Base-by-base conservation (phyloP, 2,888 invertebrate genomes). In the Tryphoninae sp. region DNA sequence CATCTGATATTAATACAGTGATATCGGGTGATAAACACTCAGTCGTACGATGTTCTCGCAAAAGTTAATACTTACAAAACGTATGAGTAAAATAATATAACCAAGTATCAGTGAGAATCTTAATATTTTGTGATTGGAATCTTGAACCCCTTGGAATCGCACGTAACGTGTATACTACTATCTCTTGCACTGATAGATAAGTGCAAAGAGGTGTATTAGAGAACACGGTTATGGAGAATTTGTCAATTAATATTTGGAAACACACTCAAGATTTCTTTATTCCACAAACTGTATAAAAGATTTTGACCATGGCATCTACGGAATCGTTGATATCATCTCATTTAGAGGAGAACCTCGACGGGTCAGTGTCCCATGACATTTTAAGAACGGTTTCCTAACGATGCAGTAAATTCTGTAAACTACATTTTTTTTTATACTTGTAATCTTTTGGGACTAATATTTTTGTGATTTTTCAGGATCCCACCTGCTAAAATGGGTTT, bases 401-500 rank as follows among this genome's bases (percentile, higher is more conserved):
- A 33, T 33, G 6, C 33, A 33, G 33, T 33, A 6, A 33, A 33
- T 33, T 33, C 33, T 33, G 33, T 33, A 33, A 33, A 33, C 1
- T 33, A 6, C 33, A 33, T 23, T 64, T 51, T 40, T 22, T 51
- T 8, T 33, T 33, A 40, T 26, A 7, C 13, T 22, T 40, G 1
- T 42, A 4, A 19, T 53, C 11, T n/a, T 62, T 53, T 3, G 42
- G 19, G n/a, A 16, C 2, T 2, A 19, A 4, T 33, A 33, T 33
- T 0, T n/a, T 6, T 51, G 16, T 67, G 65, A 53, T 75, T 16
- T 87, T 88, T 42, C 80, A 88, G 89, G 6, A 61, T 71, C 33
- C 55, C 51, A 11, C 42, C 81, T 8, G 40, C 62, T 53, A 88
- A 84, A 81, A 91, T 89, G 89, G 68, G 73, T 33, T 22, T 61